Conservation (phyloP, 2,797 vertebrate genomes). For the Euthynnus affinis region DNA sequence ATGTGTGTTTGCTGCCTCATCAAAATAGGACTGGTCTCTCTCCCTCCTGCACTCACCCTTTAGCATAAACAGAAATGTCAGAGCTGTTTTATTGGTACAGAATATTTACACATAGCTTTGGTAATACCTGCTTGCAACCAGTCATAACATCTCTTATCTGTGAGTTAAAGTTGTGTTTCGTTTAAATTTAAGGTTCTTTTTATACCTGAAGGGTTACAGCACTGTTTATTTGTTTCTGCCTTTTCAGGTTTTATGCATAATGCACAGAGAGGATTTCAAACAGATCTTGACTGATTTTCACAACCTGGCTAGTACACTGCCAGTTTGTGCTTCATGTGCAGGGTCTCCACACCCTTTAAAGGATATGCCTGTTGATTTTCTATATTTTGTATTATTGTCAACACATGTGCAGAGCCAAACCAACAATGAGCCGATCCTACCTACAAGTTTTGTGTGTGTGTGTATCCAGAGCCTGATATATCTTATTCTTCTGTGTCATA, state of each 20-base stretch:
- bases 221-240: constrained; percentile 2
- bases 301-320: background rate
- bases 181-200: constrained; percentile 4
- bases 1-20: constrained; percentile 64
- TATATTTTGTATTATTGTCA: too few relatives aligned
- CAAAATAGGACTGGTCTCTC: constrained; percentile 50
- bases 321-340: background rate
- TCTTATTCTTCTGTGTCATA: too few relatives aligned
- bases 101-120: constrained; percentile 33
- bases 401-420: too few relatives aligned
- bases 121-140: constrained; percentile 7
- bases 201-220: background rate
- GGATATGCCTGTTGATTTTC: too few relatives aligned
- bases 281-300: background rate
- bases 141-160: constrained; percentile 24
- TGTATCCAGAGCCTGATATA: too few relatives aligned
- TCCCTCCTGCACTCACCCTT: constrained; percentile 30
- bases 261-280: background rate
- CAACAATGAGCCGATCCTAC: too few relatives aligned
- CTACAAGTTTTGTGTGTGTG: too few relatives aligned
- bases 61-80: constrained; percentile 56
- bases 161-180: constrained; percentile 7
- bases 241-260: background rate
- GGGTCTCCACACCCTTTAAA: background rate
- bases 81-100: constrained; percentile 40